A percentile compares a stretch with the other conserved stretches of the same genome.
phyloP scores from a whole-genome alignment of 2,888 invertebrate species.

The Synanthedon tipuliformis region DNA sequence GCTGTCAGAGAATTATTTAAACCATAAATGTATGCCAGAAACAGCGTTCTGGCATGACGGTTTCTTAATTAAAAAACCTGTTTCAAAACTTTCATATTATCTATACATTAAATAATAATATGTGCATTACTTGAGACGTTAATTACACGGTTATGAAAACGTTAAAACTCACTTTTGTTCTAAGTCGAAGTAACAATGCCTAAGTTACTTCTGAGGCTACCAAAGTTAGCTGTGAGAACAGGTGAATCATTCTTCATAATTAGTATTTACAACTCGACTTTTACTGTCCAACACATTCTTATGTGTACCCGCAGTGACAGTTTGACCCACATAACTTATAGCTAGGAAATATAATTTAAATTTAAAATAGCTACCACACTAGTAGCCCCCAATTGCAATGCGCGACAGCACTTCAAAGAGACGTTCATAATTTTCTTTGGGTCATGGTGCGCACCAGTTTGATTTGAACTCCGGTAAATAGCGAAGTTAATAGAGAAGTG shows the following conservation, averaged over 20 bases:
- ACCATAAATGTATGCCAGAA: too few relatives aligned
- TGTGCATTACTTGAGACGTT: too few relatives aligned
- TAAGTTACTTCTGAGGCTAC: too few relatives aligned
- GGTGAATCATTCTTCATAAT: neutral
- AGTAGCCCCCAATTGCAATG: conserved; percentile 40
- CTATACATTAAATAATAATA: too few relatives aligned
- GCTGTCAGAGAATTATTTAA: too few relatives aligned
- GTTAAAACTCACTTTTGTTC: too few relatives aligned
- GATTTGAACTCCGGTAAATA: conserved; percentile 25
- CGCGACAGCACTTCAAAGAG: conserved; percentile 20
- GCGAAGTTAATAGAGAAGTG: conserved; percentile 13
- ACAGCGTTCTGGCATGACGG: too few relatives aligned
- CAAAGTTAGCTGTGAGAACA: too few relatives aligned
- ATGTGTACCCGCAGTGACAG: conserved; percentile 15
- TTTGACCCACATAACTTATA: conserved; percentile 28
- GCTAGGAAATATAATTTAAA: conserved; percentile 4
- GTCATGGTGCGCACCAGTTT: conserved; percentile 46
- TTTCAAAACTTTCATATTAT: too few relatives aligned
- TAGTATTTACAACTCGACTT: neutral
- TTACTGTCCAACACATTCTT: conserved; percentile 17
- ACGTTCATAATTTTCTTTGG: conserved; percentile 61
- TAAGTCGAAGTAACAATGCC: too few relatives aligned
- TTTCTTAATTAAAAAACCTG: too few relatives aligned
- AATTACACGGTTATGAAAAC: too few relatives aligned
- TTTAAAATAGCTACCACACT: conserved; percentile 8